Conservation (phyloP, 2,113 vertebrate species). For the Tympanuchus pallidicinctus region DNA sequence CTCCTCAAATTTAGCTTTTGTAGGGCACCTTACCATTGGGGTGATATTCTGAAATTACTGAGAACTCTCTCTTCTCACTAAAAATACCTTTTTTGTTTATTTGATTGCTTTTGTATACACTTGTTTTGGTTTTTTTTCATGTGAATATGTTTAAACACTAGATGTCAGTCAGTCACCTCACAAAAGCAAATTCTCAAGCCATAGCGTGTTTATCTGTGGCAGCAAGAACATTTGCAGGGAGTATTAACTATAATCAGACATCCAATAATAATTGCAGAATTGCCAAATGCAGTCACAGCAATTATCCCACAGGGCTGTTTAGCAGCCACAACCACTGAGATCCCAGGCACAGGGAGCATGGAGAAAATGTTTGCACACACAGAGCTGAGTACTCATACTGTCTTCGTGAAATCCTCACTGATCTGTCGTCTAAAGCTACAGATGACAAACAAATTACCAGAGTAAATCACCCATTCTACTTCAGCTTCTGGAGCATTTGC, state of each 20-base stretch:
- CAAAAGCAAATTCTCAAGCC: not conserved
- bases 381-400: not conserved
- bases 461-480: not conserved
- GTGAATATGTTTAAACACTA: constrained; percentile 55
- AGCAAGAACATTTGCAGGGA: not conserved
- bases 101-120: fast-evolving
- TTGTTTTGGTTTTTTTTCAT: not conserved
- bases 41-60: not conserved
- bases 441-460: not conserved
- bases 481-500: not conserved
- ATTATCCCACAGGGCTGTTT: not conserved
- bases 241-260: not conserved
- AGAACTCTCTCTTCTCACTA: not conserved
- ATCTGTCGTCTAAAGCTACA: not conserved
- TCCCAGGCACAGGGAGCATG: not conserved
- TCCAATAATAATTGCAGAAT: not conserved
- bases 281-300: not conserved
- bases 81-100: not conserved
- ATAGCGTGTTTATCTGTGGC: not conserved
- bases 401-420: not conserved
- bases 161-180: constrained; percentile 66
- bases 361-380: not conserved
- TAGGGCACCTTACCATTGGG: not conserved
- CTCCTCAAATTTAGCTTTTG: not conserved
- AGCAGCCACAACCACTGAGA: not conserved